Evolutionary conservation across 2,113 vertebrate genomes (phyloP).

Genomic region (human (Homo sapiens)): DNA sequence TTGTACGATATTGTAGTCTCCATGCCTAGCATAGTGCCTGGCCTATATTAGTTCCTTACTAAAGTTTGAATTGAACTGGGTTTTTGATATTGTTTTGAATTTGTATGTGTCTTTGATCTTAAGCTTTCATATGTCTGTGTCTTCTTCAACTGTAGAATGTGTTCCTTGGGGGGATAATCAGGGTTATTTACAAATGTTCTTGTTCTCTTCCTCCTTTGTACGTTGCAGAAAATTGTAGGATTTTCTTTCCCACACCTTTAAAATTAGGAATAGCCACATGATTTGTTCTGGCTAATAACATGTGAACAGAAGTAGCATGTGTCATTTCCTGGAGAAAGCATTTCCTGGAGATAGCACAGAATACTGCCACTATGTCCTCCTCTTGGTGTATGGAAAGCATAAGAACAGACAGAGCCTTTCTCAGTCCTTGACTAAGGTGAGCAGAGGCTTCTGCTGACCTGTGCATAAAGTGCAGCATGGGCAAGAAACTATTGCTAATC

Average conservation of each 20-base stretch:
- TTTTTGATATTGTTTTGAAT: not conserved
- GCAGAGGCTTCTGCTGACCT: not conserved
- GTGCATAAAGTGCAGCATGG: not conserved
- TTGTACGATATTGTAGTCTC: not conserved
- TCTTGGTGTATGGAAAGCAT: not conserved
- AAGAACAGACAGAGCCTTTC: not conserved
- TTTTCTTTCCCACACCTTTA: not conserved
- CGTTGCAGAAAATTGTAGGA: not conserved
- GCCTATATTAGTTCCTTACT: not conserved
- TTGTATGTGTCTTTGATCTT: not conserved
- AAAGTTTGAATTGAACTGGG: not conserved
- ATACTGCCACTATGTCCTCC: not conserved
- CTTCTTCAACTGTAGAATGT: not conserved
- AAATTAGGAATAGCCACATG: not conserved
- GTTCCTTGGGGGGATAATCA: not conserved
- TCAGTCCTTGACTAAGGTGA: not conserved
- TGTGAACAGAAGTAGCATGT: not conserved
- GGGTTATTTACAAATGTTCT: not conserved
- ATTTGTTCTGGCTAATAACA: not conserved
- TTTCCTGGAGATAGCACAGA: not conserved
- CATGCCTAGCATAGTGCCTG: not conserved
- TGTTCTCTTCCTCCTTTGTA: not conserved
- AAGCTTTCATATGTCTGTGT: not conserved
- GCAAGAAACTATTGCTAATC: not conserved
- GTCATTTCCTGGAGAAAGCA: not conserved